Conservation (phyloP, 2,113 vertebrate species). For the Phalacrocorax brasilianus region DNA sequence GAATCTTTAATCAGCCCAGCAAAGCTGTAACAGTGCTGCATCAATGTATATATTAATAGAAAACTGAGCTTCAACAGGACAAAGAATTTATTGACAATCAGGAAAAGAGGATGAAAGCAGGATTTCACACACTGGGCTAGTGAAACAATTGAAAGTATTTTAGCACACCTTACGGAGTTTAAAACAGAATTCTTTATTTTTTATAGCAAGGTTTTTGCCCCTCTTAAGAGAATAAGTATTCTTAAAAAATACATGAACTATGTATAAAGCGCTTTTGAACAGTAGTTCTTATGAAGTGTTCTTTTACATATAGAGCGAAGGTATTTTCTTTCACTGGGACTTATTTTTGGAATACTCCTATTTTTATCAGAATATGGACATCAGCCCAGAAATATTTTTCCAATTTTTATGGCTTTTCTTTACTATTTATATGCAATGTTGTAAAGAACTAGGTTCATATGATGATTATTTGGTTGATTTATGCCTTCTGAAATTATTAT, state of each 20-base stretch:
- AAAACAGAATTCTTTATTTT: no score
- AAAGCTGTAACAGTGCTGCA: not conserved
- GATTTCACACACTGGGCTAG: not conserved
- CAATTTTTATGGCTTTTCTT: accelerated
- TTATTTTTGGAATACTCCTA: no score
- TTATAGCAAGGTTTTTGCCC: no score
- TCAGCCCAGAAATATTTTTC: not conserved
- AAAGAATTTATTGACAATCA: not conserved
- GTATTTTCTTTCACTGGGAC: no score
- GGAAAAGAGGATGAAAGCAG: not conserved
- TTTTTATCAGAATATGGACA: not conserved
- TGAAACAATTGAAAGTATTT: not conserved
- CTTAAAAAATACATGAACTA: no score
- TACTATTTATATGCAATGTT: not conserved
- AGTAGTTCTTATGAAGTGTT: no score
- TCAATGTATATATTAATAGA: not conserved
- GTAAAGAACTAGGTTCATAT: not conserved
- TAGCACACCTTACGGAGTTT: not conserved
- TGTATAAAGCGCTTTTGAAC: no score
- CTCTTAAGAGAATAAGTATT: no score
- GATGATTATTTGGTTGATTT: not conserved
- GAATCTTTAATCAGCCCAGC: not conserved
- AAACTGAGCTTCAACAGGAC: not conserved
- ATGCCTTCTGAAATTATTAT: not conserved
- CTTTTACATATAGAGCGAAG: no score